Percentiles rank a stretch among this genome's conserved stretches.
phyloP scores from a whole-genome alignment of 2,113 vertebrate genomes.

The Trogon surrucura region DNA sequence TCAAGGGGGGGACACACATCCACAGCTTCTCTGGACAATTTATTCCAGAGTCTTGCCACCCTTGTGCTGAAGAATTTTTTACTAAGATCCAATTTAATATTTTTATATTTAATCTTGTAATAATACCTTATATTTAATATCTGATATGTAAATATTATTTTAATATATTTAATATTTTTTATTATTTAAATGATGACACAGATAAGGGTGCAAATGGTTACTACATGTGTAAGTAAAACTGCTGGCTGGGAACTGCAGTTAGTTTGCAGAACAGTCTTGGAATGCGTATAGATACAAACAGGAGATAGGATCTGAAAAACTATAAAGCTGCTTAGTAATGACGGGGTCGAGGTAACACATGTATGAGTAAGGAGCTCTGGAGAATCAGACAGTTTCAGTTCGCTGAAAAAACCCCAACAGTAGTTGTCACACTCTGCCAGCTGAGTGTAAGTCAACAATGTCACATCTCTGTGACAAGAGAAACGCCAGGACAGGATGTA shows the following conservation, averaged over 20 bases:
- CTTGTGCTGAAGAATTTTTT: too few relatives aligned
- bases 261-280: not conserved
- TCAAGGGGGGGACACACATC: too few relatives aligned
- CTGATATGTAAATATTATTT: too few relatives aligned
- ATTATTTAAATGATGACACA: not conserved
- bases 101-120: too few relatives aligned
- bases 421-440: not conserved
- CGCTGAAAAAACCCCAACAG: not conserved
- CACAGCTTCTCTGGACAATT: too few relatives aligned
- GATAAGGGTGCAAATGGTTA: not conserved
- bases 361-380: not conserved
- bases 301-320: not conserved
- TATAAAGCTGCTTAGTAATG: not conserved
- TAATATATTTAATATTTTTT: not conserved
- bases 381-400: not conserved
- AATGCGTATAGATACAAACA: not conserved
- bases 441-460: not conserved
- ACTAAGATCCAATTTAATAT: too few relatives aligned
- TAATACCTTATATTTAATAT: too few relatives aligned
- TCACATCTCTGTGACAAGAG: not conserved
- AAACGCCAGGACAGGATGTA: accelerated
- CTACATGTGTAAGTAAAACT: not conserved
- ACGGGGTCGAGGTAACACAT: too few relatives aligned
- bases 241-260: not conserved
- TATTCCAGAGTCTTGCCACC: too few relatives aligned